Evolutionary conservation across 2,113 vertebrate genomes (phyloP).

Genomic region (Progne subis): DNA sequence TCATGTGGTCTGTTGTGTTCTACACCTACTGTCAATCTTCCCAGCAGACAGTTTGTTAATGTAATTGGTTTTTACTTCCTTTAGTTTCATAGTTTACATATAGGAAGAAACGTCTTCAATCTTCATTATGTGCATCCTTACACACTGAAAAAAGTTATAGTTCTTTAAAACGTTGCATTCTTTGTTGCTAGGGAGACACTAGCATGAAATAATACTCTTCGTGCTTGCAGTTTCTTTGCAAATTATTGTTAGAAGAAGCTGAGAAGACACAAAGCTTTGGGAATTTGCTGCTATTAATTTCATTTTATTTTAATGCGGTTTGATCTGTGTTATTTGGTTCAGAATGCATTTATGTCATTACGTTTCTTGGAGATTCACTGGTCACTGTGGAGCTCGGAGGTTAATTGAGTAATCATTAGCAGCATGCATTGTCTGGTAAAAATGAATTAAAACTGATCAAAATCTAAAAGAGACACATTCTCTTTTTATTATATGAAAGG

Average conservation of each 20-base stretch:
- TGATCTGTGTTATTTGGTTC: background rate
- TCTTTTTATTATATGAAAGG: constrained; percentile 13
- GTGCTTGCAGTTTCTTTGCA: constrained; percentile 1
- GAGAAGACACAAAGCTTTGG: background rate
- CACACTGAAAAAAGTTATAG: background rate
- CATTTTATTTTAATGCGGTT: constrained; percentile 29
- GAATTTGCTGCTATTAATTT: background rate
- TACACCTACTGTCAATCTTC: background rate
- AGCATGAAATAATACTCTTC: background rate
- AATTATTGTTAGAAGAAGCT: background rate
- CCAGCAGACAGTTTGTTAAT: background rate
- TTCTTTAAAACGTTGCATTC: background rate
- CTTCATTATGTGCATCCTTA: background rate
- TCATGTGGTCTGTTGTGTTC: background rate
- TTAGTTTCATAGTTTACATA: background rate
- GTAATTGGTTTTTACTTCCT: background rate
- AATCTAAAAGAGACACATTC: constrained; percentile 19
- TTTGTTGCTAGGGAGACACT: background rate
- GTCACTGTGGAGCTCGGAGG: constrained; percentile 38
- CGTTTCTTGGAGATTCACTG: constrained; percentile 18
- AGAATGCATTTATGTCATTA: background rate
- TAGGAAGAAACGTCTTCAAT: background rate
- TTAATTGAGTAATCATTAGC: constrained; percentile 66
- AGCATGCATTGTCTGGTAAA: constrained; percentile 47
- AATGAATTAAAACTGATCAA: constrained; percentile 62